These are phyloP conservation scores for Condylura cristata DNA, from an alignment of 2,113 vertebrate genomes.

Conservation along the genomic window DNA sequence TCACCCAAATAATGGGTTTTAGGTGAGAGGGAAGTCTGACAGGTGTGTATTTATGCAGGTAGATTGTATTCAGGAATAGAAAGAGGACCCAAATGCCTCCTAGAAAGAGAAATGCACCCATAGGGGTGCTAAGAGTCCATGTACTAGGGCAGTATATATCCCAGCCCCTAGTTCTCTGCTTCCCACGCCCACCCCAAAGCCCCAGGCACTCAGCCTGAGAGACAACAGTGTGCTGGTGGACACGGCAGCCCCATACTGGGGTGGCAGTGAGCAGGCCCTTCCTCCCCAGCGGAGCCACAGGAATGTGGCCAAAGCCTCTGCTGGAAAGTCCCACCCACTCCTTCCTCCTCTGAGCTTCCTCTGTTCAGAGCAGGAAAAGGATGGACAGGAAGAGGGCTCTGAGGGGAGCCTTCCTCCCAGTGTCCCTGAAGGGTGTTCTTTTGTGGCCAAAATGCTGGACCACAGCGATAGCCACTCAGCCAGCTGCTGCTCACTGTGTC, in stretches of 20 bases:
- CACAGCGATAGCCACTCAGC: background rate
- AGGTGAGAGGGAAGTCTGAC: background rate
- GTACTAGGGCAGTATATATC: background rate
- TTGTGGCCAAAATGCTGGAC: background rate
- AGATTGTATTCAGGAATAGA: background rate
- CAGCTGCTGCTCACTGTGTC: background rate
- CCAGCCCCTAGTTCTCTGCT: background rate
- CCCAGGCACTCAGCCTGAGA: background rate
- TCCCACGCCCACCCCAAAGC: background rate
- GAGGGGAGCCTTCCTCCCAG: background rate
- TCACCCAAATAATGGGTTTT: background rate
- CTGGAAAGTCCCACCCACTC: constrained; percentile 67
- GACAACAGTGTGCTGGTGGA: background rate
- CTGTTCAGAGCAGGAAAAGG: constrained; percentile 50
- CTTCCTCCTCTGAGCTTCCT: constrained; percentile 41
- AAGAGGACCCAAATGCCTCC: background rate
- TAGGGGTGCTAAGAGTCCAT: background rate
- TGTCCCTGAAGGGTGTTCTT: background rate
- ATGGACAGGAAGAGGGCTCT: constrained; percentile 15
- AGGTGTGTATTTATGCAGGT: background rate
- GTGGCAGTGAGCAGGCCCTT: background rate
- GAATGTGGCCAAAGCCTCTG: constrained; percentile 51
- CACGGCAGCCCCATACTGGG: background rate
- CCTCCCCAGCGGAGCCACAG: constrained; percentile 56
- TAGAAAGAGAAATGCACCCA: background rate